phyloP scores from a whole-genome alignment of 2,888 invertebrate species.

The Cactoblastis cactorum region DNA sequence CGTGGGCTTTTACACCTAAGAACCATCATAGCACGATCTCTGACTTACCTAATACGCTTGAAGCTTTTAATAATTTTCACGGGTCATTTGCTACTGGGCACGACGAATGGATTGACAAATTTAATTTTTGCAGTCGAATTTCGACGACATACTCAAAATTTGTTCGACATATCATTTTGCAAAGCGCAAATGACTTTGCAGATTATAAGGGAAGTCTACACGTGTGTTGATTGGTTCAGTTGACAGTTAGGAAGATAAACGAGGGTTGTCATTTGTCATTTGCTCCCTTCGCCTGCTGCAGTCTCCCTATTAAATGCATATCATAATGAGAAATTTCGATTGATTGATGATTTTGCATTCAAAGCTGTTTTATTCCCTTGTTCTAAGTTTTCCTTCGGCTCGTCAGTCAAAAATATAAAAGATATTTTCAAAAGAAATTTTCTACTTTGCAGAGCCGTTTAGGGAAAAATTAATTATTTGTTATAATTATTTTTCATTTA shows the following conservation, averaged over 20 bases:
- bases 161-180: constrained; percentile 14
- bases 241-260: constrained; percentile 77
- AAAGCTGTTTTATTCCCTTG: neutral
- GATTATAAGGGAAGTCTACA: constrained; percentile 48
- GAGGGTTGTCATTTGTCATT: constrained; percentile 73
- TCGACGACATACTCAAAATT: neutral
- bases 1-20: constrained; percentile 28
- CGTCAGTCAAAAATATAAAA: neutral
- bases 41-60: constrained; percentile 26
- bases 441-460: too few species aligned
- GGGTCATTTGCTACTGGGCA: constrained; percentile 41
- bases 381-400: constrained; percentile 1
- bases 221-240: constrained; percentile 70
- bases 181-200: constrained; percentile 17
- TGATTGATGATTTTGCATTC: constrained; percentile 52
- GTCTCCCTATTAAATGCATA: constrained; percentile 68
- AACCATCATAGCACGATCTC: constrained; percentile 38
- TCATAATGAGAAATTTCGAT: constrained; percentile 61
- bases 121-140: constrained; percentile 22
- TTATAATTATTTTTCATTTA: too few species aligned
- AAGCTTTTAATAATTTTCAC: constrained; percentile 30
- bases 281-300: constrained; percentile 57
- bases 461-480: too few species aligned
- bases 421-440: neutral
- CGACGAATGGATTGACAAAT: constrained; percentile 29